Evolutionary conservation across 2,888 invertebrate genomes (phyloP), one percentile per base, ranked within the genome.

Genomic region (Tipula lateralis): DNA sequence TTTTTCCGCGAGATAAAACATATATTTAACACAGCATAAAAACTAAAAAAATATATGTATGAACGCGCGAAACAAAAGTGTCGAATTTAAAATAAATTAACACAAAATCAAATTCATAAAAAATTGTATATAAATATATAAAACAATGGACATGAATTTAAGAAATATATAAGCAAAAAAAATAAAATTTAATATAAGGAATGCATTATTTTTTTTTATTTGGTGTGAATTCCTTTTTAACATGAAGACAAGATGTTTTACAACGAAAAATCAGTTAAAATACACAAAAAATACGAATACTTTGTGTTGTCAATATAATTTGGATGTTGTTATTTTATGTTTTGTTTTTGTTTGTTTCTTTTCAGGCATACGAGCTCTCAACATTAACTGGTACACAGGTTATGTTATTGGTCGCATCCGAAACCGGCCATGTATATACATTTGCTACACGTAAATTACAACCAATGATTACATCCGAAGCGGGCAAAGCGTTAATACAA

Each of bases 361-460:
- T 66, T 84, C 94, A 99, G 99, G 99, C 99, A 85, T 99, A 99
- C 92, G 99, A 99, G 92, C 92, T 99, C 88, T 99, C 99, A 86
- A 99, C 99, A 87, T 91, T 99, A 90, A 99, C 99, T 86, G 99
- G 99, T 84, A 99, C 99, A 39, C 99, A 99, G 92, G 99, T 99
- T 91, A 99, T 99, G 99, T 92, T 99, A 88, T 92, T 99, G 89
- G 99, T 99, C 87, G 99, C 99, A 86, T 98, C 97, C 86, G 99
- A 99, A 91, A 99, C 99, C 24, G 99, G 99, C 84, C 99, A 99
- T 92, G 99, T 99, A 88, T 99, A 99, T 92, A 99, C 99, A 86
- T 99, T 99, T 92, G 99, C 99, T 86, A 99, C 99, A 87, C 94
- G 98, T 87, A 98, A 98, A 91, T 93, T 99, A 84, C 98, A 99